These are phyloP conservation scores for Cinara cedri DNA, from an alignment of 2,888 invertebrate genomes.

Conservation along the genomic window DNA sequence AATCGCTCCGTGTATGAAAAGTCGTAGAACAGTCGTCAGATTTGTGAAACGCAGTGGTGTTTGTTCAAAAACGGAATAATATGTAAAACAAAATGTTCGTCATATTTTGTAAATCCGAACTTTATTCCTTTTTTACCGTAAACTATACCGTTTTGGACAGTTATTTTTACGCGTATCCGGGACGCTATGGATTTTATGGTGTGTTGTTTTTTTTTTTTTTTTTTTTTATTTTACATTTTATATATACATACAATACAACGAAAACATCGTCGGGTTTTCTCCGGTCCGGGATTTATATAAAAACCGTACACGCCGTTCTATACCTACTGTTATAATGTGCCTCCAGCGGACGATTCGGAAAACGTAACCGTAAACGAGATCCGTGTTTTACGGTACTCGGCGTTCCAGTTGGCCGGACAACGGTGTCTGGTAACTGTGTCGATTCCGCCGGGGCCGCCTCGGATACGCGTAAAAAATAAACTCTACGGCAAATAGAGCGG, in stretches of 20 bases:
- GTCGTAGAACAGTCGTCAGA: no score
- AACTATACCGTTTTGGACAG: no score
- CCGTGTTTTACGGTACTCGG: conserved; percentile 56
- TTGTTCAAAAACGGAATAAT: no score
- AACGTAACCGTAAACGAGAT: conserved; percentile 53
- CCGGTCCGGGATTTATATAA: no score
- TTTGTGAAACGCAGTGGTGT: no score
- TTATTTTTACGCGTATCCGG: no score
- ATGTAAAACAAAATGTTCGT: no score
- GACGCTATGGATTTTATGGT: no score
- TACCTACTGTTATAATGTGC: conserved; percentile 18
- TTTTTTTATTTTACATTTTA: conserved; percentile 6
- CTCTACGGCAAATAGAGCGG: conserved; percentile 51
- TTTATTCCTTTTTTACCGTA: no score
- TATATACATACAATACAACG: not conserved
- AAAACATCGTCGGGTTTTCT: conserved; percentile 11
- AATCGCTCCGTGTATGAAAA: no score
- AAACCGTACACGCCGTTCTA: not conserved
- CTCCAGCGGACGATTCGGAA: conserved; percentile 43
- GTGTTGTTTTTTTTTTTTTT: no score
- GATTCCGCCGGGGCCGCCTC: conserved; percentile 41
- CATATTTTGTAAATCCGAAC: no score
- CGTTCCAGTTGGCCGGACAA: conserved; percentile 56
- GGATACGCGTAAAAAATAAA: conserved; percentile 39
- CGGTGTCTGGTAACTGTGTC: conserved; percentile 56